Percentiles rank a stretch among this genome's conserved stretches.
Conservation (phyloP, 92 coral and sea anemone genomes). For the Blastomussa wellsi region DNA sequence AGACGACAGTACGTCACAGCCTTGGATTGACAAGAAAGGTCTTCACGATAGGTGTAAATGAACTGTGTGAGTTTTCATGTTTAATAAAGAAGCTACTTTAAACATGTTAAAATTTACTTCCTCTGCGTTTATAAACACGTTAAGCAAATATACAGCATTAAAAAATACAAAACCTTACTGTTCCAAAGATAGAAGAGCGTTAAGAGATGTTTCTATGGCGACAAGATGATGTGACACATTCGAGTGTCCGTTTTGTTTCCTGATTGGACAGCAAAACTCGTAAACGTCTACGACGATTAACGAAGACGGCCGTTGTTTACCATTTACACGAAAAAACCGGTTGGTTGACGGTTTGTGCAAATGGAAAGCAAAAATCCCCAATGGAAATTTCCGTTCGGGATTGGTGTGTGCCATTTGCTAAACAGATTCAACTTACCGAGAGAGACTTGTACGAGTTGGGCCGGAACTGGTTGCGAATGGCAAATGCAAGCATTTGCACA, state of each 20-base stretch:
- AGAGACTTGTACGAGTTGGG: no score
- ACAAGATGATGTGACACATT: not conserved
- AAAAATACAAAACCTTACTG: not conserved
- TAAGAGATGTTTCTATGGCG: not conserved
- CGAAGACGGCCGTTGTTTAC: no score
- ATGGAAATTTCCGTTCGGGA: no score
- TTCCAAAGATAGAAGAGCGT: not conserved
- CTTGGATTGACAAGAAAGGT: not conserved
- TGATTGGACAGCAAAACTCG: not conserved
- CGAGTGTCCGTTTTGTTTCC: not conserved
- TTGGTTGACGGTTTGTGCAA: no score
- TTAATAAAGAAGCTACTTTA: not conserved
- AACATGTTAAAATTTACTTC: no score
- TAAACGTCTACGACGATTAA: not conserved
- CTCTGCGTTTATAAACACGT: not conserved
- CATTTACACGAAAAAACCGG: no score
- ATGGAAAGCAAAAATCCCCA: no score
- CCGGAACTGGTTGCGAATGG: no score
- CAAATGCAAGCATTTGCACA: no score
- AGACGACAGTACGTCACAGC: no score
- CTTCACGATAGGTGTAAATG: not conserved
- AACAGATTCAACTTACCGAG: no score
- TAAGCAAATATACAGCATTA: not conserved
- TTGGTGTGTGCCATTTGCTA: no score
- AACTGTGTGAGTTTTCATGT: not conserved